Evolutionary conservation across 1,140 invertebrate genomes (phyloP).

Genomic region (Probaryconus sp.): DNA sequence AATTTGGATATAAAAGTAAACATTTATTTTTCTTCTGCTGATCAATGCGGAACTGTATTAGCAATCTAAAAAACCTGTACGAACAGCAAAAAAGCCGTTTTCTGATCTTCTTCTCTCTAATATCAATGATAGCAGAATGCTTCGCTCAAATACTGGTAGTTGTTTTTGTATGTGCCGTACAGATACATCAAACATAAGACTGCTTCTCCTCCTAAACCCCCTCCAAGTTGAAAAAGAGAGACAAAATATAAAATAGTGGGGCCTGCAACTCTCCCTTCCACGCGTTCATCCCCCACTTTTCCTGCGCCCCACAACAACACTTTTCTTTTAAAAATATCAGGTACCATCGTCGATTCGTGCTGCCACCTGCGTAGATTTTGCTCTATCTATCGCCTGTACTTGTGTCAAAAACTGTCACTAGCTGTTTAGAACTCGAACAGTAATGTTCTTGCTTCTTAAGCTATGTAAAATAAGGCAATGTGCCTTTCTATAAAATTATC

Average conservation of each 20-base stretch:
- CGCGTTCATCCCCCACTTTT: conserved; percentile 32
- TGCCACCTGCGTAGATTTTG: conserved; percentile 71
- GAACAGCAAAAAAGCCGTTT: conserved; percentile 16
- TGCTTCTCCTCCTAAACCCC: conserved; percentile 23
- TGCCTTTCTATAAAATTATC: too few species aligned
- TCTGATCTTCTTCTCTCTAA: conserved; percentile 19
- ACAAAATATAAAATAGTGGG: conserved; percentile 15
- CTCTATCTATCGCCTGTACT: conserved; percentile 55
- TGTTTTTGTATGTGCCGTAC: conserved; percentile 41
- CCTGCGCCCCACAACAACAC: conserved; percentile 28
- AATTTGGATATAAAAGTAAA: too few species aligned
- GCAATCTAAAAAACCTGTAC: conserved; percentile 15
- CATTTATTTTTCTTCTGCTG: background rate
- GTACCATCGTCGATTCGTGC: conserved; percentile 67
- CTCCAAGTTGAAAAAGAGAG: conserved; percentile 23
- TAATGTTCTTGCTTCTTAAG: background rate
- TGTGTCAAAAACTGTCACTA: conserved; percentile 45
- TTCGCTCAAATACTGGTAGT: conserved; percentile 17
- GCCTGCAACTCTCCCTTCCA: conserved; percentile 4
- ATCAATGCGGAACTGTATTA: conserved; percentile 12
- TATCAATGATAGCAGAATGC: conserved; percentile 35
- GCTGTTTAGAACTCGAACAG: conserved; percentile 1
- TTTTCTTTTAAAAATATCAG: conserved; percentile 54
- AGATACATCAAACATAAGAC: conserved; percentile 28
- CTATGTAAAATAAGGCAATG: background rate